Base-by-base conservation (phyloP, 2,113 vertebrate species). In the Platysteira castanea region DNA sequence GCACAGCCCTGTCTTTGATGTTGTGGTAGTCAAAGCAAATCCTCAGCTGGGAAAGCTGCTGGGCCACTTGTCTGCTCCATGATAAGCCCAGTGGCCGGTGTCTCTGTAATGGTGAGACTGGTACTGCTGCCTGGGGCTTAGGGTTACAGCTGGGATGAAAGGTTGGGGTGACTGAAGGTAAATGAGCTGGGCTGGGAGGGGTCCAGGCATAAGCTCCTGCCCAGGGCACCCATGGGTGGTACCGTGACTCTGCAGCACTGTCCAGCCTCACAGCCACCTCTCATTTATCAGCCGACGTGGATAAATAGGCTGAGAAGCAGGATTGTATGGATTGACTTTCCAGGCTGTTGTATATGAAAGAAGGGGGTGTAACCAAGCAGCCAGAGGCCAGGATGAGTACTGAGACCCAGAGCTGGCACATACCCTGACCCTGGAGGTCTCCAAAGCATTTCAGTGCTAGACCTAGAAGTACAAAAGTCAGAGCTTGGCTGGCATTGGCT, bases 21-120 rank as follows among this genome's bases (percentile, higher is more conserved):
- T 61, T 89, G 53, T 41, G 75, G 50, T 52, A 95, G 73, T 84
- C 79, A 95, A 93, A 96, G 83, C 41, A 89, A 82, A 87, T 64
- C 60, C 57, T 77, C 68, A 78, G 26, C 76, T 2, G 2, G n/a
- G 61, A 93, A 94, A 67, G 90, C 69, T 93, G 92, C 4, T 0
- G 23, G 84, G 57, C 77, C 69, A 82, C 86, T 93, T 92, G 41
- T 80, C 52, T 92, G 60, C 50, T 95, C 52, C 49, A 24, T 71
- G 92, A 93, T 90, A 94, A 95, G 68, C 80, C 44, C 35, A 15
- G 18, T 89, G 91, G 57, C 83, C 20, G 0, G 69, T 84, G 27
- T 83, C 35, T 83, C 67, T 65, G 33, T 70, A 13, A 84, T 77
- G 80, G 28, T 67, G 77, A 70, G 56, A 86, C 94, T 63, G 76